A percentile compares a stretch with the other conserved stretches of the same genome.
Evolutionary conservation across 2,113 vertebrate genomes (phyloP).

Genomic region (Pholis gunnellus): DNA sequence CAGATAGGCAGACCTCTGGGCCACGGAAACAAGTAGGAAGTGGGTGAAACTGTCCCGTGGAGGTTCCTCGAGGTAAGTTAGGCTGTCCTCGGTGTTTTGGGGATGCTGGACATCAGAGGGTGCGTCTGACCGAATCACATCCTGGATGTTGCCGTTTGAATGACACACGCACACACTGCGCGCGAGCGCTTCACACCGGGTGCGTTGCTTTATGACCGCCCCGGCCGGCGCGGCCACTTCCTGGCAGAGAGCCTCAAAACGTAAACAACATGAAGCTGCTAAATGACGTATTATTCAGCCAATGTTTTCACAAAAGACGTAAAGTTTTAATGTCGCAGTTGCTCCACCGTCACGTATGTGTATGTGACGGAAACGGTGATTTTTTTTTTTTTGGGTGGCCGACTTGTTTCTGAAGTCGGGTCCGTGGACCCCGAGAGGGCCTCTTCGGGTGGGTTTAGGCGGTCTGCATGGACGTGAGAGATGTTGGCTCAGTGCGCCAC

Average conservation of each 20-base stretch:
- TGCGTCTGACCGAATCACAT: neutral
- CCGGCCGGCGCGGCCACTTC: conserved; percentile 24
- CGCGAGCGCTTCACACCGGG: neutral
- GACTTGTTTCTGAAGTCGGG: conserved; percentile 23
- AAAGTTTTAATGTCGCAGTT: conserved; percentile 7
- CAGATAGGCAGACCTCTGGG: neutral
- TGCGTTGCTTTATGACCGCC: conserved; percentile 5
- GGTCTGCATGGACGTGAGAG: neutral
- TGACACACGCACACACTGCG: neutral
- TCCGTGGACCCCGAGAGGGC: conserved; percentile 12
- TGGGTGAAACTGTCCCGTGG: conserved; percentile 6
- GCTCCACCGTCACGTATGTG: conserved; percentile 14
- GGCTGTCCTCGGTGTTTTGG: neutral
- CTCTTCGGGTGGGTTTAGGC: neutral
- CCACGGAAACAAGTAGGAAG: conserved; percentile 60
- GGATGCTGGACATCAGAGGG: neutral
- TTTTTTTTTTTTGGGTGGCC: conserved; percentile 55
- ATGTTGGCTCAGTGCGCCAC: conserved; percentile 15
- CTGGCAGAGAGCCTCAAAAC: neutral
- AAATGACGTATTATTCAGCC: neutral
- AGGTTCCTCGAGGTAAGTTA: conserved; percentile 47
- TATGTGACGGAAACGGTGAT: conserved; percentile 10
- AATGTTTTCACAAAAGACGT: neutral
- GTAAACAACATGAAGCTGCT: conserved; percentile 14
- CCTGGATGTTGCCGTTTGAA: conserved; percentile 9